Evolutionary conservation across 2,113 vertebrate species (phyloP).

Genomic region (Atractosteus spatula): DNA sequence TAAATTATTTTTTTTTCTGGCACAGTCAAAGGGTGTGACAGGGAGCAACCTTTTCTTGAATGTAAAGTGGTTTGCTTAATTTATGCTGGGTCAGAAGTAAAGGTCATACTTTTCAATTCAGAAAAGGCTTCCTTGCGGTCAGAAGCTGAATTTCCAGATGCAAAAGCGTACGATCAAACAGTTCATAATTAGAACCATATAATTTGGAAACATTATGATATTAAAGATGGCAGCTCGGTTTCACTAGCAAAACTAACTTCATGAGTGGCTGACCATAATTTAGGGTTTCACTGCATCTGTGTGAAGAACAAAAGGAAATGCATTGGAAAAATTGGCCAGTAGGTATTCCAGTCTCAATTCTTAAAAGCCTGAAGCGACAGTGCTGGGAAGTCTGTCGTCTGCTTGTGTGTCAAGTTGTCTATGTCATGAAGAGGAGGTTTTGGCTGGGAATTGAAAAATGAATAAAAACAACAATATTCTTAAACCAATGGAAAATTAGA

Average conservation of each 20-base stretch:
- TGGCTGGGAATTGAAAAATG: slow-evolving; percentile 19
- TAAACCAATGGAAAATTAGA: neutral
- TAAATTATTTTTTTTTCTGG: too few species aligned
- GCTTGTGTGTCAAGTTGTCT: slow-evolving; percentile 32
- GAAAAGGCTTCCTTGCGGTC: slow-evolving; percentile 45
- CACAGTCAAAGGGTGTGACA: slow-evolving; percentile 50
- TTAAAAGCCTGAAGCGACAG: slow-evolving; percentile 43
- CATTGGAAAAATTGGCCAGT: slow-evolving; percentile 35
- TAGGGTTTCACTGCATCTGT: slow-evolving; percentile 45
- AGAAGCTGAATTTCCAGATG: slow-evolving; percentile 57
- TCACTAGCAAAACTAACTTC: slow-evolving; percentile 69
- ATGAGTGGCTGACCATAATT: slow-evolving; percentile 71
- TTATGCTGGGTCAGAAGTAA: slow-evolving; percentile 50
- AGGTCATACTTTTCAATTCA: slow-evolving; percentile 51
- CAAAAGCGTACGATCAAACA: slow-evolving; percentile 57
- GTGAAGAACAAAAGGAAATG: slow-evolving; percentile 32
- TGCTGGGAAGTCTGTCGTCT: slow-evolving; percentile 35
- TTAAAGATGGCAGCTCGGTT: slow-evolving; percentile 70
- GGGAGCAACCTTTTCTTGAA: slow-evolving; percentile 36
- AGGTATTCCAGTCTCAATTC: slow-evolving; percentile 47
- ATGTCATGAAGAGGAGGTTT: slow-evolving; percentile 37
- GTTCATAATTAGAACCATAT: slow-evolving; percentile 69
- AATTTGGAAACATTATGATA: slow-evolving; percentile 66
- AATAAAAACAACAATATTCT: neutral
- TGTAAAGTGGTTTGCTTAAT: slow-evolving; percentile 53